A percentile compares a stretch with the other conserved stretches of the same genome.
Conservation (phyloP, 1,140 invertebrate genomes). For the Lethocerus indicus region DNA sequence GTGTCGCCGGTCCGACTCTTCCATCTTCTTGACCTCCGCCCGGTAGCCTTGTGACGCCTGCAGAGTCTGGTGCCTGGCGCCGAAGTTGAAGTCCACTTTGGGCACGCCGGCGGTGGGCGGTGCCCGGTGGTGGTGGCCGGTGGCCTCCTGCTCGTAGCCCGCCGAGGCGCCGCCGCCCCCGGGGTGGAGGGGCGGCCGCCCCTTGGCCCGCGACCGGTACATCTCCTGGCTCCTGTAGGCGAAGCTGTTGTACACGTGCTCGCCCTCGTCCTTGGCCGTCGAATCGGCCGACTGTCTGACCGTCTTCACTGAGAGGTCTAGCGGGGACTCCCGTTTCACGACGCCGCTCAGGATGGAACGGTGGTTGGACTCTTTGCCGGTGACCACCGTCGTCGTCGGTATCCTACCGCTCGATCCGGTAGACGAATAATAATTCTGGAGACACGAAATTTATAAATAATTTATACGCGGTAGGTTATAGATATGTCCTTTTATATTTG, state of each 20-base stretch:
- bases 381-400: background rate
- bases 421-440: background rate
- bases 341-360: background rate
- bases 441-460: too few species aligned
- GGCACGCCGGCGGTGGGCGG: too few species aligned
- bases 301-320: constrained; percentile 72
- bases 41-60: too few species aligned
- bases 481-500: too few species aligned
- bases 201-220: background rate
- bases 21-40: background rate
- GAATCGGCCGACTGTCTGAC: constrained; percentile 70
- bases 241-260: background rate
- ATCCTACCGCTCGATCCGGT: too few species aligned
- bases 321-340: constrained; percentile 49
- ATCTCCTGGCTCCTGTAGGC: background rate
- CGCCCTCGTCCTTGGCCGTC: constrained; percentile 43
- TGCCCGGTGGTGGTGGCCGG: too few species aligned
- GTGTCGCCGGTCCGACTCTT: background rate
- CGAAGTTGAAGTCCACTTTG: too few species aligned
- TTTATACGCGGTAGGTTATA: too few species aligned
- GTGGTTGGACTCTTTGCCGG: constrained; percentile 6
- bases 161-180: too few species aligned
- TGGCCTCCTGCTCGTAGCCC: background rate
- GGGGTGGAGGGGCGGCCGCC: constrained; percentile 3
- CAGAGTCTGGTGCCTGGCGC: too few species aligned